Evolutionary conservation across 2,888 invertebrate species (phyloP).

Genomic region (Homarus gammarus): DNA sequence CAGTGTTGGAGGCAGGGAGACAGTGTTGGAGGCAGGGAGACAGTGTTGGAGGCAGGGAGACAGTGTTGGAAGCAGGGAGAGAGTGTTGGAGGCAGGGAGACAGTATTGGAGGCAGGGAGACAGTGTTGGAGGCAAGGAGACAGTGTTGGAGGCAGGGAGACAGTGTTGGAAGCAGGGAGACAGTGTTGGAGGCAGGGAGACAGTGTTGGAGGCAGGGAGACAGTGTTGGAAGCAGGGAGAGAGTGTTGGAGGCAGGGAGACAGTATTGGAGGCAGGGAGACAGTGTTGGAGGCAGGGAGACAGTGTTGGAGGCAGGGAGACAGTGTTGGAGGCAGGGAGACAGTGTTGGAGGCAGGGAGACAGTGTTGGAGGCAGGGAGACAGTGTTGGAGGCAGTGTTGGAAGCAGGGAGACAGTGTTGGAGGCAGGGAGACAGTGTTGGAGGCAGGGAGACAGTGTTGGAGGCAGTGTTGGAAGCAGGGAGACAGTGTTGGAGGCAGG

Average conservation of each 20-base stretch:
- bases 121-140: neutral
- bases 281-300: neutral
- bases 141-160: neutral
- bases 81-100: too few relatives aligned
- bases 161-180: neutral
- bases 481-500: neutral
- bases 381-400: neutral
- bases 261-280: neutral
- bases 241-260: neutral
- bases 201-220: neutral
- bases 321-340: neutral
- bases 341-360: neutral
- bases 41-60: neutral
- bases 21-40: neutral
- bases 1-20: neutral
- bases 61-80: too few relatives aligned
- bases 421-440: neutral
- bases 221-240: neutral
- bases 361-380: neutral
- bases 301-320: slow-evolving; percentile 4
- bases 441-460: neutral
- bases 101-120: neutral
- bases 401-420: neutral
- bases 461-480: too few relatives aligned
- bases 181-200: neutral